A percentile compares a stretch with the other conserved stretches of the same genome.
phyloP scores from a whole-genome alignment of 2,888 invertebrate species.

The Tenodera sinensis region DNA sequence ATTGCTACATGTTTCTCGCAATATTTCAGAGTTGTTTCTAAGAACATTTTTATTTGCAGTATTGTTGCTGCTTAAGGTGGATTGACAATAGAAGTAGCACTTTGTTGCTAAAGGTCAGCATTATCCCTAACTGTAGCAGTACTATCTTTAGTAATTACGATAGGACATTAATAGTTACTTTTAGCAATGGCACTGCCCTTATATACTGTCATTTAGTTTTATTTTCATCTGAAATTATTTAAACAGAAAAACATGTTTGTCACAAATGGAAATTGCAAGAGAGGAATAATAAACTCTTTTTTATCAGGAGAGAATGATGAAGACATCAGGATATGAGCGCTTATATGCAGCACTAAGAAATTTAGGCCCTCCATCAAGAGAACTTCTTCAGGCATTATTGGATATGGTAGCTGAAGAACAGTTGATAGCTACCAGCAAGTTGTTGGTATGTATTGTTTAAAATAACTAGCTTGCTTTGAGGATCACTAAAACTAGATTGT shows the following conservation, averaged over 20 bases:
- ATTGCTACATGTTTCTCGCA: too few species aligned
- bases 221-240: too few species aligned
- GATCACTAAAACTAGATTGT: too few species aligned
- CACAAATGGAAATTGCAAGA: too few species aligned
- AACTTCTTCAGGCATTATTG: slow-evolving; percentile 48
- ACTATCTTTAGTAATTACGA: too few species aligned
- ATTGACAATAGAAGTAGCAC: too few species aligned
- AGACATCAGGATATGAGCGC: slow-evolving; percentile 42
- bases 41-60: too few species aligned
- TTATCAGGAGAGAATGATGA: slow-evolving; percentile 41
- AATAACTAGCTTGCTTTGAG: background rate
- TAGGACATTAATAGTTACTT: background rate
- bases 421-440: background rate
- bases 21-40: too few species aligned
- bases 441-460: background rate
- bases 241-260: too few species aligned
- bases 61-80: too few species aligned
- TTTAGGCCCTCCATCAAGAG: slow-evolving; percentile 47
- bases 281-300: background rate
- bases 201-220: background rate
- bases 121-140: too few species aligned
- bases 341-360: slow-evolving; percentile 44
- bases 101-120: too few species aligned
- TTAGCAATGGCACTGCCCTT: background rate
- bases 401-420: slow-evolving; percentile 47